A percentile compares a stretch with the other conserved stretches of the same genome.
Conservation (phyloP, 2,113 vertebrate genomes). For the Myanophis thanlyinensis region DNA sequence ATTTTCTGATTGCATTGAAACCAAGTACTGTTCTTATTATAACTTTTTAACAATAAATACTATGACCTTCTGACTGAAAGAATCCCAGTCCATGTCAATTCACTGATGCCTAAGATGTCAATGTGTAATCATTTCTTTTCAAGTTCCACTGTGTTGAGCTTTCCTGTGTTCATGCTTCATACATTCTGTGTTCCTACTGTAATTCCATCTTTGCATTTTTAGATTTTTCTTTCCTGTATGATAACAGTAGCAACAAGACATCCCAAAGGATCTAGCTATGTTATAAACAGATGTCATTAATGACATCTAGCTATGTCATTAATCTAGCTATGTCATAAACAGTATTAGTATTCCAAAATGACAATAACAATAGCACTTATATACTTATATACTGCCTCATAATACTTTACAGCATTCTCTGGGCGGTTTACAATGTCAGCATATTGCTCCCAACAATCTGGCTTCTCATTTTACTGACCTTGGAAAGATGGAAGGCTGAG, state of each 20-base stretch:
- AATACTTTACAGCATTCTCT: neutral
- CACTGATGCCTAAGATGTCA: neutral
- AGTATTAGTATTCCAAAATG: neutral
- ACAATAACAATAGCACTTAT: neutral
- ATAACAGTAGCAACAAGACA: neutral
- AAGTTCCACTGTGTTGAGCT: neutral
- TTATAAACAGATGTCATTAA: too few relatives aligned
- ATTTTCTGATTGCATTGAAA: neutral
- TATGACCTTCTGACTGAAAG: neutral
- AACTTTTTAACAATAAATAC: neutral
- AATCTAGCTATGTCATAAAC: neutral
- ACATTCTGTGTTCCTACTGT: neutral
- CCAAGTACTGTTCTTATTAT: neutral
- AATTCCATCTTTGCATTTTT: neutral
- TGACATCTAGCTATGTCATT: too few relatives aligned
- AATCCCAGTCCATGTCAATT: neutral
- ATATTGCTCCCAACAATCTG: neutral
- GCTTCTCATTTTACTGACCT: neutral
- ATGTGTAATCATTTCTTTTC: neutral
- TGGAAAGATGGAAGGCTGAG: neutral
- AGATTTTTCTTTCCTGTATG: neutral
- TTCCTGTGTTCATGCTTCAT: neutral
- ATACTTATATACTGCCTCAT: neutral
- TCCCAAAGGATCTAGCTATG: neutral
- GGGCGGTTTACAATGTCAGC: neutral